Evolutionary conservation across 2,113 vertebrate genomes (phyloP).

Genomic region (Myrmophylax atrothorax): DNA sequence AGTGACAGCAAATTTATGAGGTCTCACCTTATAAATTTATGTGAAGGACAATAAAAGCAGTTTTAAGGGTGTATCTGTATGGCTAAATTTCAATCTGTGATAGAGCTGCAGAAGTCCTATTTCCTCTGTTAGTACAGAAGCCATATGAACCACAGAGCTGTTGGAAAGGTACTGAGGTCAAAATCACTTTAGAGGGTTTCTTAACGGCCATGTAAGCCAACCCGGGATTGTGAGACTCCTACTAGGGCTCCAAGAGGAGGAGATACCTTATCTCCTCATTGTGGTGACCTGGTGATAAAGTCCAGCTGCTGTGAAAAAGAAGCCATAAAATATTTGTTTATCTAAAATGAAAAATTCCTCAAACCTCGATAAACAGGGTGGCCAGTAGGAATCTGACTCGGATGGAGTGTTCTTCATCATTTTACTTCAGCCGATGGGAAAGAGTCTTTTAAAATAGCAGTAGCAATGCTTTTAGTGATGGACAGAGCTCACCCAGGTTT

Average conservation of each 20-base stretch:
- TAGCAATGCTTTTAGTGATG: background rate
- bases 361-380: background rate
- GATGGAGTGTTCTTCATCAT: background rate
- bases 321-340: background rate
- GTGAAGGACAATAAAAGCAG: background rate
- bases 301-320: slow-evolving; percentile 19
- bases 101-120: background rate
- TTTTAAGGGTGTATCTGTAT: slow-evolving; percentile 9
- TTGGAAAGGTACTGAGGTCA: background rate
- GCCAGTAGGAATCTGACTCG: background rate
- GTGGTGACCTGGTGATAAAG: slow-evolving; percentile 1
- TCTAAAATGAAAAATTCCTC: background rate
- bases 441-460: background rate
- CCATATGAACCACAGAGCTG: background rate
- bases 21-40: background rate
- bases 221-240: background rate
- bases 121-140: slow-evolving; percentile 17
- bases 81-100: background rate
- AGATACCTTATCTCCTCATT: background rate
- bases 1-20: slow-evolving; percentile 19
- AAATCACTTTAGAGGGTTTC: background rate
- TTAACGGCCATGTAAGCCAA: background rate
- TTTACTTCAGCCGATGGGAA: background rate
- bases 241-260: background rate
- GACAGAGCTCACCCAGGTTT: background rate